Percentiles rank a stretch among this genome's conserved stretches.
phyloP scores from a whole-genome alignment of 2,888 invertebrate species.

The Marasmarcha lunaedactyla region DNA sequence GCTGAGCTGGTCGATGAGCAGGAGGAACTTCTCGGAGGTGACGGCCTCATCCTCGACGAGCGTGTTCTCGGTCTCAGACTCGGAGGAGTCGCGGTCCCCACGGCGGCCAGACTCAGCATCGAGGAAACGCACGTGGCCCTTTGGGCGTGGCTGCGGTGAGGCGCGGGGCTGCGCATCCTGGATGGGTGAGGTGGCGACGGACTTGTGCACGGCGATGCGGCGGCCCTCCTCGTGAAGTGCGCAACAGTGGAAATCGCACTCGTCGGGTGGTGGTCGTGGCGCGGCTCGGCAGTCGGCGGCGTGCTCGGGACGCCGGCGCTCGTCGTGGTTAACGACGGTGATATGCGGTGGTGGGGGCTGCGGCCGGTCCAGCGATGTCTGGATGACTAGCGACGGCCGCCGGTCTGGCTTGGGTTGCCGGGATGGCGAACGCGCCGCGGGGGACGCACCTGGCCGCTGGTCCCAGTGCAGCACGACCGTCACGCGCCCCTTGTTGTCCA shows the following conservation, averaged over 20 bases:
- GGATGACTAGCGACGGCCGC: constrained; percentile 80
- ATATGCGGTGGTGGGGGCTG: constrained; percentile 84
- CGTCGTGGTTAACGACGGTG: constrained; percentile 94
- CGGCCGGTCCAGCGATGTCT: constrained; percentile 80
- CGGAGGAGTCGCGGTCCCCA: constrained; percentile 87
- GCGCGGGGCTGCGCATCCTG: constrained; percentile 80
- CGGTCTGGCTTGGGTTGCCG: constrained; percentile 64
- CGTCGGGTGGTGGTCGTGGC: constrained; percentile 80
- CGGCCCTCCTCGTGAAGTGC: constrained; percentile 93
- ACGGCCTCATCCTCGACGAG: constrained; percentile 91
- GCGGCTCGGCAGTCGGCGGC: constrained; percentile 79
- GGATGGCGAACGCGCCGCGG: constrained; percentile 67
- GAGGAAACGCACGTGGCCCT: constrained; percentile 88
- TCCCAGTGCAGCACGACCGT: constrained; percentile 98
- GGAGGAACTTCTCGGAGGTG: constrained; percentile 91
- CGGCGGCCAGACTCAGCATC: constrained; percentile 76
- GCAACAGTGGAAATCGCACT: constrained; percentile 97
- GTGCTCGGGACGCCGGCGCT: constrained; percentile 83
- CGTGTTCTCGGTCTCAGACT: constrained; percentile 94
- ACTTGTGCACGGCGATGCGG: constrained; percentile 91
- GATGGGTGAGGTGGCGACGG: constrained; percentile 92
- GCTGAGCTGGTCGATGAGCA: constrained; percentile 92
- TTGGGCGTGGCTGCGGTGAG: constrained; percentile 75
- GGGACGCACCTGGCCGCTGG: constrained; percentile 81
- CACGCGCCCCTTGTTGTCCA: constrained; percentile 97